phyloP scores from a whole-genome alignment of 1,140 invertebrate genomes.

The Papilio glaucus region DNA sequence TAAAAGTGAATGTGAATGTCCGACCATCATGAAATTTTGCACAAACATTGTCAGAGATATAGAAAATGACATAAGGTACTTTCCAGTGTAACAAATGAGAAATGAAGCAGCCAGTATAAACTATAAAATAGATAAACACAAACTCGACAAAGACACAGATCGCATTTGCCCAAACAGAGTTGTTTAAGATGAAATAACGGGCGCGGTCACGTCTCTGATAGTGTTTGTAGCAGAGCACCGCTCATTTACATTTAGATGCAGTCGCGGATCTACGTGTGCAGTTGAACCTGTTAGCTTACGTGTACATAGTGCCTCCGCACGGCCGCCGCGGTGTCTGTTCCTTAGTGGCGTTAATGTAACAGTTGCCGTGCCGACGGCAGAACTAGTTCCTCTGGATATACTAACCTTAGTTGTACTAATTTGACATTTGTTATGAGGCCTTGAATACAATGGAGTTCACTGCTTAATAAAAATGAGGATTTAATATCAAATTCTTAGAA shows the following conservation, averaged over 20 bases:
- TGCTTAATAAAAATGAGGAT: too few species aligned
- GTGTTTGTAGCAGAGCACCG: constrained; percentile 12
- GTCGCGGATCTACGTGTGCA: constrained; percentile 20
- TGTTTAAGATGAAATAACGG: constrained; percentile 28
- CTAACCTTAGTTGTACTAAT: not conserved
- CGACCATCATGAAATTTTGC: too few species aligned
- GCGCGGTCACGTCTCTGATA: constrained; percentile 35
- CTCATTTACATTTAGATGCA: constrained; percentile 38
- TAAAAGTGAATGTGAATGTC: too few species aligned
- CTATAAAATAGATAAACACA: not conserved
- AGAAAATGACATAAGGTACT: too few species aligned
- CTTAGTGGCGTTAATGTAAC: constrained; percentile 5
- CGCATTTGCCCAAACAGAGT: constrained; percentile 19
- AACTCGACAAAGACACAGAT: not conserved
- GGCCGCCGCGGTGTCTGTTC: not conserved
- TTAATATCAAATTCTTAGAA: not conserved
- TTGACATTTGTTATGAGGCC: not conserved
- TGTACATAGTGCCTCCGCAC: not conserved
- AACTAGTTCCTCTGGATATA: not conserved
- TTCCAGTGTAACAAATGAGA: too few species aligned
- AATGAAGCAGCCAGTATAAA: too few species aligned
- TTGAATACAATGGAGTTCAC: not conserved
- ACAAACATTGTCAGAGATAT: too few species aligned
- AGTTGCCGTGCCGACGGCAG: not conserved
- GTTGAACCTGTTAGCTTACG: constrained; percentile 30